phyloP scores from a whole-genome alignment of 2,113 vertebrate species.

The Pachyramphus minor region DNA sequence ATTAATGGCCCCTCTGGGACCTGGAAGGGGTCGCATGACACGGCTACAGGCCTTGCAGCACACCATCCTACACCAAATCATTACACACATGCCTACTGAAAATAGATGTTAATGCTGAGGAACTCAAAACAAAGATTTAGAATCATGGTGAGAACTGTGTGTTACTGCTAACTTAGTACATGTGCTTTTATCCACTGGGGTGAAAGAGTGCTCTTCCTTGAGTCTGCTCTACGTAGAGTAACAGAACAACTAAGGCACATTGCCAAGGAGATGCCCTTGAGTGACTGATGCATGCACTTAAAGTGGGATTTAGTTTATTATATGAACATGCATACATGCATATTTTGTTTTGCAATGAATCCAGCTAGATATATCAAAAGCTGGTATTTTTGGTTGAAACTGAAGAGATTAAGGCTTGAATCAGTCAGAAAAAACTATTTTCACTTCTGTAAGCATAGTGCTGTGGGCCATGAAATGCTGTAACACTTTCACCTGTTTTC shows the following conservation, averaged over 20 bases:
- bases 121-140: neutral
- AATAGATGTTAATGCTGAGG: neutral
- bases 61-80: neutral
- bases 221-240: neutral
- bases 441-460: neutral
- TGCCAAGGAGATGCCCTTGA: neutral
- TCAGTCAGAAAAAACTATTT: neutral
- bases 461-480: neutral
- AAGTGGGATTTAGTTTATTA: neutral
- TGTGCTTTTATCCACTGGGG: neutral
- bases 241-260: neutral
- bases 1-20: constrained; percentile 2
- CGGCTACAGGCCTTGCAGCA: neutral
- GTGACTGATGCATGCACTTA: neutral
- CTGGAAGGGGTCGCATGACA: neutral
- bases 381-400: neutral
- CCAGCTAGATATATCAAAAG: neutral
- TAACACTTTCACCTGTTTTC: neutral
- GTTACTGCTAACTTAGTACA: neutral
- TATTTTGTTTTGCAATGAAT: neutral
- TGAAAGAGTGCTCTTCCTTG: neutral
- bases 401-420: neutral
- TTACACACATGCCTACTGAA: neutral
- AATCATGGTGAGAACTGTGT: fast-evolving
- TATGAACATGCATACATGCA: neutral